Percentiles rank a stretch among this genome's conserved stretches.
Conservation (phyloP, 2,113 vertebrate species). For the Oreocharis arfaki region DNA sequence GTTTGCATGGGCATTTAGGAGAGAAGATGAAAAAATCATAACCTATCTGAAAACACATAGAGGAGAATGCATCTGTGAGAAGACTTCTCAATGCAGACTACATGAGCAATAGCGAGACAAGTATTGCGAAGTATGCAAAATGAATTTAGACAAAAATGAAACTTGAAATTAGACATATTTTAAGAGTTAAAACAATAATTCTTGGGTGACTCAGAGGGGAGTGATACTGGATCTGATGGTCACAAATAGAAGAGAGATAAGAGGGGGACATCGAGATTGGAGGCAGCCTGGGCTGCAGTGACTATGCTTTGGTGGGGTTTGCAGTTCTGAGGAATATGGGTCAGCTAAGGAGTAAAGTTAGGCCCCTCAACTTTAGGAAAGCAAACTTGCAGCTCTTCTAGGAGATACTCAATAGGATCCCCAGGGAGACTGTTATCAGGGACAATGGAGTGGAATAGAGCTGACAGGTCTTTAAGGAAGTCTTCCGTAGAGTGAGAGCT, state of each 20-base stretch:
- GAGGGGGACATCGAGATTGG: fast-evolving
- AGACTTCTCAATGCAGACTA: not conserved
- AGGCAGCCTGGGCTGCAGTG: not conserved
- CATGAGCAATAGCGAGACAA: not conserved
- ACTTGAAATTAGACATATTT: not conserved
- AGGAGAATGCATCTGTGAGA: not conserved
- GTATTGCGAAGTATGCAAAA: not conserved
- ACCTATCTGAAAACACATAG: not conserved
- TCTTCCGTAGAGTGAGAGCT: not conserved
- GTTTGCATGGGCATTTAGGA: not conserved
- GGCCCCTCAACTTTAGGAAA: not conserved
- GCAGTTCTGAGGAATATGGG: not conserved
- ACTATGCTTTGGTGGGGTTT: not conserved
- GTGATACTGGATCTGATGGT: not conserved
- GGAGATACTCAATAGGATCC: not conserved
- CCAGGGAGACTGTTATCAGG: not conserved
- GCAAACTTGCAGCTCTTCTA: not conserved
- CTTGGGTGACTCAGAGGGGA: not conserved
- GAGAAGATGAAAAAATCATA: not conserved
- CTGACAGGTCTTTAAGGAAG: not conserved
- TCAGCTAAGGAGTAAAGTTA: not conserved
- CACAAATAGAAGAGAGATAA: not conserved
- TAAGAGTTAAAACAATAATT: not conserved
- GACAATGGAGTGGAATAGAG: not conserved
- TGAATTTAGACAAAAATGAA: not conserved